phyloP scores from a whole-genome alignment of 2,113 vertebrate species.

The Atractosteus spatula region DNA sequence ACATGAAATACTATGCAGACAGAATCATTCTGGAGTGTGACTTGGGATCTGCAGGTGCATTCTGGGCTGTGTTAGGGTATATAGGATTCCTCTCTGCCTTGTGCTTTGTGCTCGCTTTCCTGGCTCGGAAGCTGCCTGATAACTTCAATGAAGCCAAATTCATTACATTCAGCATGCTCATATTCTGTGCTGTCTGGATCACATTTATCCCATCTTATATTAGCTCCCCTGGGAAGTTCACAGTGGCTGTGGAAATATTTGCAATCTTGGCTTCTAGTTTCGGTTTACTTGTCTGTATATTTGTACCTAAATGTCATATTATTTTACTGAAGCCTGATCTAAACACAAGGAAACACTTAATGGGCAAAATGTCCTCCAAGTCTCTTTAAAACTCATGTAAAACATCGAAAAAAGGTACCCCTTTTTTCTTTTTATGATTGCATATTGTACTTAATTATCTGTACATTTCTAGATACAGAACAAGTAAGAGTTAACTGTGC shows the following conservation, averaged over 20 bases:
- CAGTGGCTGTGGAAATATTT: constrained; percentile 10
- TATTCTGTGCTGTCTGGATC: constrained; percentile 12
- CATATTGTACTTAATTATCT: no score
- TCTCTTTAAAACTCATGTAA: not conserved
- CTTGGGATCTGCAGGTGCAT: not conserved
- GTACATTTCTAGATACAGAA: no score
- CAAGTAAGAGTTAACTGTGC: no score
- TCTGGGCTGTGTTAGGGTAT: constrained; percentile 9
- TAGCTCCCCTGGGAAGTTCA: constrained; percentile 6
- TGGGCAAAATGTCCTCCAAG: not conserved
- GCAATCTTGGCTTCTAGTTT: constrained; percentile 4
- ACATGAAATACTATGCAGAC: constrained; percentile 2
- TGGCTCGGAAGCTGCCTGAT: constrained; percentile 1
- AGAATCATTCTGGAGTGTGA: constrained; percentile 8
- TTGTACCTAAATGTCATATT: constrained; percentile 6
- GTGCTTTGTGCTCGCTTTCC: constrained; percentile 5
- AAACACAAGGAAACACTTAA: constrained; percentile 2
- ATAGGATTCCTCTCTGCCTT: not conserved
- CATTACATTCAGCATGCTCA: constrained; percentile 7
- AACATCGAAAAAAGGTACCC: no score
- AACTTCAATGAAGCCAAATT: constrained; percentile 12
- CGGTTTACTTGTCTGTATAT: constrained; percentile 4
- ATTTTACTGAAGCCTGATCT: not conserved
- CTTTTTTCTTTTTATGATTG: no score
- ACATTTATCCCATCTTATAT: constrained; percentile 7